These are phyloP conservation scores for western clawed frog (Xenopus tropicalis) DNA, from an alignment of 2,113 vertebrate genomes.

Conservation along the genomic window UCB_Xtro_10.0 CM004452.2:19702001-19702500, in stretches of 20 bases:
- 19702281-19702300: no score
- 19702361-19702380: no score
- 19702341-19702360: no score
- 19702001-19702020: conserved; percentile 8
- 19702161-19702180: background rate
- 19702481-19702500: no score
- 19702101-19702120: conserved; percentile 3
- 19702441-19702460: no score
- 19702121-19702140: conserved; percentile 35
- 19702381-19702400: no score
- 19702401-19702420: no score
- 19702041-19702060: background rate
- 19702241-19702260: background rate
- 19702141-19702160: conserved; percentile 31
- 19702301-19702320: no score
- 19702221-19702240: conserved; percentile 20
- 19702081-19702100: conserved; percentile 20
- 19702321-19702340: no score
- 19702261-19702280: background rate
- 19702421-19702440: no score
- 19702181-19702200: background rate
- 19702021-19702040: background rate
- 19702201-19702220: conserved; percentile 11
- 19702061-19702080: conserved; percentile 20
- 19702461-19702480: no score